Conservation (phyloP, 1,140 invertebrate genomes). For the Lepidurus apus region DNA sequence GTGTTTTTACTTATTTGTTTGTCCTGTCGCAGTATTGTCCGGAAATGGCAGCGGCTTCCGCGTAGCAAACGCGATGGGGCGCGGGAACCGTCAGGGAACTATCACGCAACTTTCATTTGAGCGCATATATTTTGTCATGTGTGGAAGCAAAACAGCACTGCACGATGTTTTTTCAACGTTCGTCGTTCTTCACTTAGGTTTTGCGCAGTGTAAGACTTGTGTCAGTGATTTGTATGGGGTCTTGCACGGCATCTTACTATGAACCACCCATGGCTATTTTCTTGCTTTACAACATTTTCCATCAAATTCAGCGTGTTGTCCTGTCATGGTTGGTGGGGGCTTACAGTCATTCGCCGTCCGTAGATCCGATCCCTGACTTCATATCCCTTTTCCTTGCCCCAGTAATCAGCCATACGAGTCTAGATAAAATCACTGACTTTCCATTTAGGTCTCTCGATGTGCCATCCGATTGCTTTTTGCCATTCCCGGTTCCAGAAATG, state of each 20-base stretch:
- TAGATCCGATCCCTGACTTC: not conserved
- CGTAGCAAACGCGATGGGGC: not conserved
- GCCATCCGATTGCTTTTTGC: not conserved
- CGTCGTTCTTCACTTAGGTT: not conserved
- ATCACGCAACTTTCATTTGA: slow-evolving; percentile 14
- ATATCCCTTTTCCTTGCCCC: not conserved
- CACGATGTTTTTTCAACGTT: not conserved
- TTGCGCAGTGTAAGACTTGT: not conserved
- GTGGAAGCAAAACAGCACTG: not conserved
- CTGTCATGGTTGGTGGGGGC: not conserved
- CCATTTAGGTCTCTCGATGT: not conserved
- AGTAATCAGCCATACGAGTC: too few relatives aligned
- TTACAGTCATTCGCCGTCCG: not conserved
- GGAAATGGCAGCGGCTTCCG: slow-evolving; percentile 16
- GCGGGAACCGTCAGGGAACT: slow-evolving; percentile 8
- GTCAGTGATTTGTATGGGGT: not conserved
- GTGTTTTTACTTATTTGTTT: not conserved
- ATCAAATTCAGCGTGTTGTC: not conserved
- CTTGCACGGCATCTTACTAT: not conserved
- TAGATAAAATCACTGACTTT: too few relatives aligned
- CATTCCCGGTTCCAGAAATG: not conserved
- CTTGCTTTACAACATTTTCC: not conserved
- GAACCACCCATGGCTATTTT: not conserved
- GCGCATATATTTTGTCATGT: slow-evolving; percentile 2
- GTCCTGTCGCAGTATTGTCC: slow-evolving; percentile 2